Base-by-base conservation (phyloP, 1,140 invertebrate genomes). In the Drosophila carrolli region DNA sequence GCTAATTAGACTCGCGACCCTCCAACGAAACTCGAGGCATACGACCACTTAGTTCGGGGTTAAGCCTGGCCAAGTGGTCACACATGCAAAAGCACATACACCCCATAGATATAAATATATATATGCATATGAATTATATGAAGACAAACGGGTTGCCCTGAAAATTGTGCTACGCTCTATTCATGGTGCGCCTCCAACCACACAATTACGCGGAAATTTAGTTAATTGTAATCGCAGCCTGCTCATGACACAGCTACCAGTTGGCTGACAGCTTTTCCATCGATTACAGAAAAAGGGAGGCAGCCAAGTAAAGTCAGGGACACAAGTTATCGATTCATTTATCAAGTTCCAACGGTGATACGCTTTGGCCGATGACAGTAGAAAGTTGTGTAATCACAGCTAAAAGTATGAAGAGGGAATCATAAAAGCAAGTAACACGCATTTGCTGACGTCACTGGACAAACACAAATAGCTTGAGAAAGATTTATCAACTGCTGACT, bases 21-120 rank as follows among this genome's bases (percentile, higher is more conserved):
- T 41, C 53, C 27, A 57, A 37, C 13, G 35, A 47, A 32, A 35
- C 44, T 65, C 63, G 13, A 57, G 50, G 67, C 63, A 35, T 19
- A 16, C 40, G 23, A 16, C 38, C 70, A 72, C 70, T 73, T 60
- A 37, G 32, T 27, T 53, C 67, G 70, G 70, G 70, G 70, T 73
- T 73, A 72, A 72, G 27, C 55, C 47, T 73, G 70, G 70, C 65
- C 67, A 71, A 71, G 67, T 71, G 67, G 65, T 41, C 65, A 47
- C 37, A 29, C 29, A 16, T 40, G 37, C 43, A 60, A 23, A 5
- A 16, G 23, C 44, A 65, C 37, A 40, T n/a, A 2, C 23, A 32
- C 29, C 10, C 14, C 50, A 32, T 23, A 47, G 16, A 43, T 32
- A 35, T 35, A 13, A 14, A 63, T 44, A 43, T 19, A 40, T 11